These are phyloP conservation scores for Nomada flava DNA, from an alignment of 2,888 invertebrate genomes.

Conservation along the genomic window DNA sequence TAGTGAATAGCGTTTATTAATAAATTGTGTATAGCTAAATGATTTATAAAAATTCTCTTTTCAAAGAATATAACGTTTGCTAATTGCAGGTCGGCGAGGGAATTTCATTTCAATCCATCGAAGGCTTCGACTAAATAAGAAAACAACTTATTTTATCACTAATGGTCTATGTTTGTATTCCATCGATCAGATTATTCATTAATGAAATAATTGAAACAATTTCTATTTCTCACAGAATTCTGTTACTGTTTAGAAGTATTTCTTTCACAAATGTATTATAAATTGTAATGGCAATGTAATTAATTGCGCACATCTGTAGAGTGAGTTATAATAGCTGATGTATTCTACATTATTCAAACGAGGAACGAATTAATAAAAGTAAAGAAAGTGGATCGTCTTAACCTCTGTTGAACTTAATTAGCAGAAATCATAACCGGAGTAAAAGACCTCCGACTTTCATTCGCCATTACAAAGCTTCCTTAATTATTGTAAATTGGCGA, in stretches of 20 bases:
- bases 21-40: no score
- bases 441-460: conserved; percentile 5
- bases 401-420: conserved; percentile 15
- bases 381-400: conserved; percentile 10
- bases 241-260: no score
- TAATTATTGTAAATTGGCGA: not conserved
- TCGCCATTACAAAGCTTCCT: not conserved
- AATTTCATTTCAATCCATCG: conserved; percentile 20
- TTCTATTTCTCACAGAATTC: no score
- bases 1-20: no score
- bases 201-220: no score
- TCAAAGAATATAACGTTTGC: not conserved
- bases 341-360: not conserved
- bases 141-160: not conserved
- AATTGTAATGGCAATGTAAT: not conserved
- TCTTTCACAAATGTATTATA: no score
- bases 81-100: conserved; percentile 6
- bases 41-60: not conserved
- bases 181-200: no score
- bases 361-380: not conserved
- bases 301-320: not conserved
- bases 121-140: conserved; percentile 5
- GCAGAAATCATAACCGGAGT: conserved; percentile 21
- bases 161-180: no score
- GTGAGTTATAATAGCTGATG: not conserved